Evolutionary conservation across 1,140 invertebrate species (phyloP), one percentile per base, ranked within the genome.

Genomic region (Eupristina koningsbergeri): DNA sequence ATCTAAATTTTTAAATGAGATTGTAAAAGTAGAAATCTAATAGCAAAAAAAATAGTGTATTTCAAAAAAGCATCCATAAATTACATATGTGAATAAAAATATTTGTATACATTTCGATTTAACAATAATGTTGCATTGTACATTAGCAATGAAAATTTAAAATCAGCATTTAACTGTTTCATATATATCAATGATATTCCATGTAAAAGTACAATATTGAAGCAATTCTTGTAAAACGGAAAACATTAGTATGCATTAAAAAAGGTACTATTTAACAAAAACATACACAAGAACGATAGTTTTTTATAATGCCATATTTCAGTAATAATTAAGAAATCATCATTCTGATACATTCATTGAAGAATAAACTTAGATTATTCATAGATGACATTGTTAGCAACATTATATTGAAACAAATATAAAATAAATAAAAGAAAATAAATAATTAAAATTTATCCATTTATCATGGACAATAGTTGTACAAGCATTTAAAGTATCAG

Each of bases 21-120:
- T 79, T 84, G 80, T 63, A 41, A 76, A 67, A 47, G 76, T 67
- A 13, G 58, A 53, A 58, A 86, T 74, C 13, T 86, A 89, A 88
- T 89, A 89, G 88, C 88, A 89, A 89, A 88, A 89, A 87, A 85
- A 78, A 86, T 87, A 85, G 84, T 89, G 87, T 89, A 88, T 89
- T 89, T 88, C 85, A 74, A 88, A 86, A 87, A 89, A 89, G 86
- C 88, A 88, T 87, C 80, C 86, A 75, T 88, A 89, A 88, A 88
- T 82, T 89, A 88, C 87, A 89, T 87, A 86, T 85, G 63, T 85
- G 87, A 86, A 77, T 86, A 83, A 83, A 87, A 89, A 85, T 83
- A 87, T 88, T 73, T 86, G 85, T 78, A 84, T 87, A 85, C 79
- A 84, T 86, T 86, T 86, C 83, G n/a, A 45, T 85, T 87, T 86